A percentile compares a stretch with the other conserved stretches of the same genome.
Evolutionary conservation across 1,140 invertebrate species (phyloP).

Genomic region (Patella vulgata): DNA sequence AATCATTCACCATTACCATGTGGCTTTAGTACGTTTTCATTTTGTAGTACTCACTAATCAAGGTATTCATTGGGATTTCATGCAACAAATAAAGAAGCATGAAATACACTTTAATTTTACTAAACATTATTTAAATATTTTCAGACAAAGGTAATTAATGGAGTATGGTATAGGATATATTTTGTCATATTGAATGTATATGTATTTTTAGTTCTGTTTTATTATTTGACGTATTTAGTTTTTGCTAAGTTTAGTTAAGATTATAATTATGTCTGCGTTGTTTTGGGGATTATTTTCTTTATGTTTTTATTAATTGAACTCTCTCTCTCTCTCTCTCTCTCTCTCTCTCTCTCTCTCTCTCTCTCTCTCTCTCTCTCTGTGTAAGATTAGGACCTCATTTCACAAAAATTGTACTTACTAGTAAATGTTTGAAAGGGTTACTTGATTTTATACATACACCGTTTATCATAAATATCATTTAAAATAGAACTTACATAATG

Average conservation of each 20-base stretch:
- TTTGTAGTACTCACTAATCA: no score
- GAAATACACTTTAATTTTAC: no score
- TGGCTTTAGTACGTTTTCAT: no score
- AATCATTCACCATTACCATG: no score
- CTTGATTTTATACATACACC: no score
- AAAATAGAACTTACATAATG: no score
- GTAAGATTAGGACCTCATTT: constrained; percentile 2
- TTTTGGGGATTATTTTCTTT: constrained; percentile 9
- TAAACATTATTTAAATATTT: constrained; percentile 2
- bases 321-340: constrained; percentile 9
- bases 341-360: constrained; percentile 20
- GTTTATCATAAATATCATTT: no score
- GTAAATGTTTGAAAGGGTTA: no score
- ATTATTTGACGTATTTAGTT: background rate
- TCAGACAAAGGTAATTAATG: background rate
- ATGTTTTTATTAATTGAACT: background rate
- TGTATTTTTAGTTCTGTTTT: background rate
- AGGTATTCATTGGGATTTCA: no score
- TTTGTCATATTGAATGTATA: background rate
- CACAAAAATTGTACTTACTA: no score
- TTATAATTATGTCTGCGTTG: background rate
- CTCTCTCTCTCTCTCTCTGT: constrained; percentile 20
- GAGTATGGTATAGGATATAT: background rate
- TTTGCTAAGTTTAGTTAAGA: background rate
- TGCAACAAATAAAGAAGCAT: no score